phyloP scores from a whole-genome alignment of 1,140 invertebrate species.

The Caenorhabditis elegans region DNA sequence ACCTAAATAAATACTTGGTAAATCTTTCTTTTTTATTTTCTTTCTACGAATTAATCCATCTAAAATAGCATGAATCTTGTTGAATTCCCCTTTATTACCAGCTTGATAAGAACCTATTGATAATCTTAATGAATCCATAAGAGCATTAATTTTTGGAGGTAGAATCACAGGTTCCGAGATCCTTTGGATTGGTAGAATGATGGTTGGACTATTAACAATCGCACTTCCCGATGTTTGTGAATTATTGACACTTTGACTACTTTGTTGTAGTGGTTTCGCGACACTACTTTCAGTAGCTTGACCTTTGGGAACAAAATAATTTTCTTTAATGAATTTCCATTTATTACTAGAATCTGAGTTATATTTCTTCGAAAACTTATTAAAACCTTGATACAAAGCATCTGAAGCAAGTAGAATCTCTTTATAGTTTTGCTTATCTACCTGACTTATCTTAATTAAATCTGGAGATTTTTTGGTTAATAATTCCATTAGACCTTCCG shows the following conservation, averaged over 20 bases:
- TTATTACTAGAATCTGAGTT: constrained; percentile 48
- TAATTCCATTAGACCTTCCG: constrained; percentile 44
- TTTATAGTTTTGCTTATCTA: constrained; percentile 49
- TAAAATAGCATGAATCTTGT: constrained; percentile 46
- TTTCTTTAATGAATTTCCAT: constrained; percentile 48
- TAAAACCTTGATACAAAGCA: constrained; percentile 49
- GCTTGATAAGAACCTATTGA: constrained; percentile 46
- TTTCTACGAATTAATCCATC: constrained; percentile 41
- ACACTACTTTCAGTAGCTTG: too few species aligned
- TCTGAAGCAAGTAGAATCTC: constrained; percentile 43
- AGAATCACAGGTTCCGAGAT: constrained; percentile 26
- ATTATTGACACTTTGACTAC: constrained; percentile 5
- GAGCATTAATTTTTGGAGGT: constrained; percentile 39
- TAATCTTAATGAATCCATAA: constrained; percentile 47
- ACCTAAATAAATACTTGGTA: constrained; percentile 46
- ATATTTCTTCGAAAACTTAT: constrained; percentile 39
- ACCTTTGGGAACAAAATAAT: constrained; percentile 36
- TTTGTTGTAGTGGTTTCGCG: too few species aligned
- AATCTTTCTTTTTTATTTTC: constrained; percentile 36
- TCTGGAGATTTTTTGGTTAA: constrained; percentile 49
- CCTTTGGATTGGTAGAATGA: too few species aligned
- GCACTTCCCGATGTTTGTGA: too few species aligned
- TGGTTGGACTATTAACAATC: too few species aligned
- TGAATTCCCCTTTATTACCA: constrained; percentile 48
- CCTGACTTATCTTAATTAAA: constrained; percentile 39